phyloP scores from a whole-genome alignment of 2,888 invertebrate genomes.

The Chrysotoxum bicinctum region DNA sequence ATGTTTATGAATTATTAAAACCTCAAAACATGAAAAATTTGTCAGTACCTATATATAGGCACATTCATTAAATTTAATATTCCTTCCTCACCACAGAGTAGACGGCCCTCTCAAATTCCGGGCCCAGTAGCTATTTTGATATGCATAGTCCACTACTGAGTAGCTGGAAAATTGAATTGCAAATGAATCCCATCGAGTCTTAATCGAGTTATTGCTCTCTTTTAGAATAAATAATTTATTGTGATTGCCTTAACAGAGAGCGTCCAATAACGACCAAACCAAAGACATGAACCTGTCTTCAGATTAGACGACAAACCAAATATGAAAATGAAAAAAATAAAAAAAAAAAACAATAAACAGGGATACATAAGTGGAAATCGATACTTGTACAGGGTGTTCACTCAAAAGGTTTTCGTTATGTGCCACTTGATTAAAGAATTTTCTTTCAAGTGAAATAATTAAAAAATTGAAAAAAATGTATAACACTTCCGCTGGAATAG shows the following conservation, averaged over 20 bases:
- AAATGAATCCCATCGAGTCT: constrained; percentile 2
- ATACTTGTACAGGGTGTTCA: neutral
- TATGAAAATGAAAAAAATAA: neutral
- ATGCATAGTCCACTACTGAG: neutral
- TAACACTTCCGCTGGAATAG: too few species aligned
- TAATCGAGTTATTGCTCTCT: constrained; percentile 17
- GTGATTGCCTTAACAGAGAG: constrained; percentile 8
- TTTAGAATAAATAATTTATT: constrained; percentile 14
- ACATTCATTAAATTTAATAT: too few species aligned
- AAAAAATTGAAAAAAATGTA: too few species aligned
- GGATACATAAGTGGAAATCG: neutral
- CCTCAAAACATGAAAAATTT: too few species aligned
- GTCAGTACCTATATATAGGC: too few species aligned
- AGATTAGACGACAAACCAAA: neutral
- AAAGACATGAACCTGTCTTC: neutral
- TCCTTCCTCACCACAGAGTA: too few species aligned
- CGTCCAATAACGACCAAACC: neutral
- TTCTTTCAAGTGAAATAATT: too few species aligned
- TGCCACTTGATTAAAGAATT: too few species aligned
- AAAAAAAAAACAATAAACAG: neutral
- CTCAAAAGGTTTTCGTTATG: too few species aligned
- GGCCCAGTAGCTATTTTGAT: neutral
- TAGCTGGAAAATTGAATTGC: neutral
- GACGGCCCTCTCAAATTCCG: too few species aligned
- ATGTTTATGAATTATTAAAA: too few species aligned